phyloP scores from a whole-genome alignment of 1,140 invertebrate genomes.

The Periplaneta americana region DNA sequence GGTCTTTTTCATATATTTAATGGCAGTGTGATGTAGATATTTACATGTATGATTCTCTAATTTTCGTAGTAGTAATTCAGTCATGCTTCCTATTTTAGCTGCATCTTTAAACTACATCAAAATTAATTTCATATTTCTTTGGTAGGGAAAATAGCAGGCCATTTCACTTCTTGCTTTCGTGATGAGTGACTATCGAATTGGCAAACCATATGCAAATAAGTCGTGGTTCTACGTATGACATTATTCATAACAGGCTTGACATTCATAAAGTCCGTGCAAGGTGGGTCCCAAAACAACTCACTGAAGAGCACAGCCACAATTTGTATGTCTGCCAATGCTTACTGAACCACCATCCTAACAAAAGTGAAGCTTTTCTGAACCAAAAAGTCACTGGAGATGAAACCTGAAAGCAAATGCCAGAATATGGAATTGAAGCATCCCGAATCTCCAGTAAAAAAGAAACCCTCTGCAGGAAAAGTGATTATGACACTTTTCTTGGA shows the following conservation, averaged over 20 bases:
- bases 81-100: too few species aligned
- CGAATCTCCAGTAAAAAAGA: background rate
- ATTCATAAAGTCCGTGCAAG: constrained; percentile 13
- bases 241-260: constrained; percentile 5
- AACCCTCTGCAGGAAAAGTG: background rate
- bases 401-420: background rate
- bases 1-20: too few species aligned
- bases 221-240: constrained; percentile 9
- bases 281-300: constrained; percentile 8
- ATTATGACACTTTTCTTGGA: background rate
- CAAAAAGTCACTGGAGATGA: background rate
- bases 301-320: background rate
- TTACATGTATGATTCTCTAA: too few species aligned
- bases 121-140: too few species aligned
- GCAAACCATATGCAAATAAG: constrained; percentile 7
- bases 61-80: too few species aligned
- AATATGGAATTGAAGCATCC: constrained; percentile 1
- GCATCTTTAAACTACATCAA: too few species aligned
- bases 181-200: constrained; percentile 9
- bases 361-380: background rate
- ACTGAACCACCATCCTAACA: background rate
- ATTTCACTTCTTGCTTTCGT: too few species aligned
- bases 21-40: too few species aligned
- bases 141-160: too few species aligned
- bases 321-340: too few species aligned